Conservation (phyloP, 2,113 vertebrate genomes). For the Parus major region DNA sequence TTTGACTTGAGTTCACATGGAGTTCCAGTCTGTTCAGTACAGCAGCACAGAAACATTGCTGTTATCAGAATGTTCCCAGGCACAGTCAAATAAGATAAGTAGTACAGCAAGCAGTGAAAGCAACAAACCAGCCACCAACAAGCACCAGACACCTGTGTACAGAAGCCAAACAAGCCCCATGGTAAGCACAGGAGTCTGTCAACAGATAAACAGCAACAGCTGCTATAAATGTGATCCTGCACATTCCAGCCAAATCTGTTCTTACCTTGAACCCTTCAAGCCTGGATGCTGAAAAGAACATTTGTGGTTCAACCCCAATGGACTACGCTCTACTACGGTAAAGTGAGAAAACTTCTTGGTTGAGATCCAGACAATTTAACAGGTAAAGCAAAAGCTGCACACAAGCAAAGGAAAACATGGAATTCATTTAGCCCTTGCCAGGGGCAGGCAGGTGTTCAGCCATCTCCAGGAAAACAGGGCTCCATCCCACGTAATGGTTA, state of each 20-base stretch:
- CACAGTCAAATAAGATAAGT: not conserved
- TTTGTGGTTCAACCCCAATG: not conserved
- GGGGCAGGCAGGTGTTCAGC: not conserved
- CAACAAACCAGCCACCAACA: not conserved
- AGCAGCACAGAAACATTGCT: not conserved
- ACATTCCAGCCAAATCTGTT: not conserved
- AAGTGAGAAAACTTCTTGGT: not conserved
- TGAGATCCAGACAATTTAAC: not conserved
- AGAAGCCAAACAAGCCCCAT: not conserved
- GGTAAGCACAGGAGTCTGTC: not conserved
- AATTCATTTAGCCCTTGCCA: not conserved
- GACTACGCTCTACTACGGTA: not conserved
- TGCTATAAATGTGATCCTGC: not conserved
- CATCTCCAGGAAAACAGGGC: not conserved
- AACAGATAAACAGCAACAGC: not conserved
- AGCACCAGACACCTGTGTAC: not conserved
- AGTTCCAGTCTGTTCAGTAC: not conserved
- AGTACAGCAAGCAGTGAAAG: not conserved
- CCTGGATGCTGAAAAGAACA: not conserved
- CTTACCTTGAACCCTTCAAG: not conserved
- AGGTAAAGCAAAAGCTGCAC: not conserved
- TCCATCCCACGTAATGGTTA: not conserved
- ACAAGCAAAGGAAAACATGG: not conserved
- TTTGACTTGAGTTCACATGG: not conserved
- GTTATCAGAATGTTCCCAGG: not conserved